A percentile compares a stretch with the other conserved stretches of the same genome.
Conservation (phyloP, 2,888 invertebrate genomes). For the Spatulosminthurus flaviceps region DNA sequence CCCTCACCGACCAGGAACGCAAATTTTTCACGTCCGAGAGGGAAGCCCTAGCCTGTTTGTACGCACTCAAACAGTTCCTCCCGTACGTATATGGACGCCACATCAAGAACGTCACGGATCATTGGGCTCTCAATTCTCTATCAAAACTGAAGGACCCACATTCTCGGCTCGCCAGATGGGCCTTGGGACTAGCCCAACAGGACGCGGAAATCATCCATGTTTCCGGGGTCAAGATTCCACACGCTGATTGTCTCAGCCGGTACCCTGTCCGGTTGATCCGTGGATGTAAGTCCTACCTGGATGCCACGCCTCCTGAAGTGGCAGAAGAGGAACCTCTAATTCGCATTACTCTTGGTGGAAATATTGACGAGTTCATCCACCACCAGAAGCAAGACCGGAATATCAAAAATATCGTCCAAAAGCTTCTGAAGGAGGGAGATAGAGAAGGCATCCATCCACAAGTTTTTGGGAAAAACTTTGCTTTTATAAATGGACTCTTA, state of each 20-base stretch:
- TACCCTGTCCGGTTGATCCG: not conserved
- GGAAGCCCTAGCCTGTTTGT: constrained; percentile 66
- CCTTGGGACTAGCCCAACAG: constrained; percentile 65
- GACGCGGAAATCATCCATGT: constrained; percentile 65
- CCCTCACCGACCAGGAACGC: constrained; percentile 63
- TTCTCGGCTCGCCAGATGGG: constrained; percentile 67
- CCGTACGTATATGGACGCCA: constrained; percentile 66
- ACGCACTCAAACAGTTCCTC: constrained; percentile 65
- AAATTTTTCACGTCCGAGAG: constrained; percentile 66
- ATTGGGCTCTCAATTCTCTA: constrained; percentile 68
- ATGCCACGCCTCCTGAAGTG: not conserved
- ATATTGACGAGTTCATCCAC: not conserved
- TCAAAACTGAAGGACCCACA: constrained; percentile 66
- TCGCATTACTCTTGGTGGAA: too few species aligned
- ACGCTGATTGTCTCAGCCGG: constrained; percentile 66
- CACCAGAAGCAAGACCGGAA: not conserved
- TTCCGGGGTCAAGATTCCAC: constrained; percentile 65
- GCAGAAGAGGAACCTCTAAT: not conserved
- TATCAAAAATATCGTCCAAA: not conserved
- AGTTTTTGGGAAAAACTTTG: constrained; percentile 15
- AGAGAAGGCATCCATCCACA: not conserved
- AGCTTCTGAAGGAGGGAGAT: not conserved
- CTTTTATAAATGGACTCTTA: constrained; percentile 19
- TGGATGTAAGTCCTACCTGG: not conserved
- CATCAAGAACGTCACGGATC: constrained; percentile 66